Percentiles rank a stretch among this genome's conserved stretches.
phyloP scores from a whole-genome alignment of 1,140 invertebrate species.

The Venustaconcha ellipsiformis region DNA sequence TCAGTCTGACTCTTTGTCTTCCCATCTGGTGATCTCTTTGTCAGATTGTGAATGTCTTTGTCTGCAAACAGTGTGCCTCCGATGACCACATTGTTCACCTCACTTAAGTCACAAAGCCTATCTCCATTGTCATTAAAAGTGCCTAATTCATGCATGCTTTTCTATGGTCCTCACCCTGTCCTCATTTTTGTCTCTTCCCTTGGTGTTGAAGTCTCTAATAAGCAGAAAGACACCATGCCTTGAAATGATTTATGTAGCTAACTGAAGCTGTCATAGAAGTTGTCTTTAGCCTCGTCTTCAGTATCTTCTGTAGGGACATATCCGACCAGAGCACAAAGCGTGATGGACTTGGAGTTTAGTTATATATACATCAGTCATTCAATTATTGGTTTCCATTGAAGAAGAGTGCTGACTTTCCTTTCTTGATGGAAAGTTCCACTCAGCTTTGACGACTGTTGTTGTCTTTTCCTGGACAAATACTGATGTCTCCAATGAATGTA shows the following conservation, averaged over 20 bases:
- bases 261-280: slow-evolving; percentile 27
- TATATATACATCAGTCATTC: not conserved
- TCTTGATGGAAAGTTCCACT: slow-evolving; percentile 11
- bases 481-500: no score
- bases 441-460: slow-evolving; percentile 4
- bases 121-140: slow-evolving; percentile 25
- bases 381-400: no score
- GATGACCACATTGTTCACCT: slow-evolving; percentile 35
- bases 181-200: slow-evolving; percentile 7
- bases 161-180: slow-evolving; percentile 38
- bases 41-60: slow-evolving; percentile 39
- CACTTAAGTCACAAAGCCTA: slow-evolving; percentile 20
- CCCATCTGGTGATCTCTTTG: slow-evolving; percentile 38
- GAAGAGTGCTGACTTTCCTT: not conserved
- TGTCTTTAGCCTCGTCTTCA: slow-evolving; percentile 29
- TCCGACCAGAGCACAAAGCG: slow-evolving; percentile 1
- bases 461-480: not conserved
- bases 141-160: slow-evolving; percentile 29
- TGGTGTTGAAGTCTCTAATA: not conserved
- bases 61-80: slow-evolving; percentile 32
- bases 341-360: slow-evolving; percentile 8
- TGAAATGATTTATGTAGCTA: slow-evolving; percentile 7
- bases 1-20: slow-evolving; percentile 36
- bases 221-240: slow-evolving; percentile 22
- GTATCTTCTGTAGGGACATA: slow-evolving; percentile 19